Base-by-base conservation (phyloP, 2,888 invertebrate genomes). In the Idaea dimidiata region DNA sequence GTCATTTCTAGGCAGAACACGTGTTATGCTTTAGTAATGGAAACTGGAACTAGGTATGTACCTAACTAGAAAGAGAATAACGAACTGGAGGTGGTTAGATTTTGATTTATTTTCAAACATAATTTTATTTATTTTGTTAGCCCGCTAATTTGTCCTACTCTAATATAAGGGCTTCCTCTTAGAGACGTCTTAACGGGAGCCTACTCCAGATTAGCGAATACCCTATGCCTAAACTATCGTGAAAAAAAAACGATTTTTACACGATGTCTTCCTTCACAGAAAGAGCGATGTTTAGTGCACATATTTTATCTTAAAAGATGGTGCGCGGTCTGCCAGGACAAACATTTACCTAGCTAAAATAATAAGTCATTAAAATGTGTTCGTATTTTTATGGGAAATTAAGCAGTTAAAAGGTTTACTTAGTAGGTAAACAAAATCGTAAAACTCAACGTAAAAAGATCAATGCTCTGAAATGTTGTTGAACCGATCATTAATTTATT, bases 361-460 rank as follows among this genome's bases (percentile, higher is more conserved):
- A 10, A 6, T 68, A 68, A 72, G 67, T 72, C 66, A 72, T 70
- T 71, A 32, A 43, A 43, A 43, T 43, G 8, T 43, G 6, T 43
- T 43, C 14, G 43, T 43, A 43, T 43, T 10, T 43, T 8, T 43
- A 43, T 43, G 14, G 14, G 43, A 43, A 43, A 43, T 43, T 43
- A 10, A 43, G 10, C 8, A 43, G 43, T 43, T 43, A 43, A 43
- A 43, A 43, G 43, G 43, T 43, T 43, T n/a, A n/a, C n/a, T n/a
- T 43, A 14, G 14, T 43, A 43, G 43, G 56, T 56, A 68, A 69
- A 67, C 64, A 62, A 64, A 67, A 55, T 62, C 57, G 61, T 69
- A 63, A 71, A 72, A 69, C 65, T 64, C 67, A 63, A 66, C 68
- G 69, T 77, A 67, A 75, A 78, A 70, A 75, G 70, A 75, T 76